Conservation (phyloP, 2,888 invertebrate species). For the Lutraria lutraria region DNA sequence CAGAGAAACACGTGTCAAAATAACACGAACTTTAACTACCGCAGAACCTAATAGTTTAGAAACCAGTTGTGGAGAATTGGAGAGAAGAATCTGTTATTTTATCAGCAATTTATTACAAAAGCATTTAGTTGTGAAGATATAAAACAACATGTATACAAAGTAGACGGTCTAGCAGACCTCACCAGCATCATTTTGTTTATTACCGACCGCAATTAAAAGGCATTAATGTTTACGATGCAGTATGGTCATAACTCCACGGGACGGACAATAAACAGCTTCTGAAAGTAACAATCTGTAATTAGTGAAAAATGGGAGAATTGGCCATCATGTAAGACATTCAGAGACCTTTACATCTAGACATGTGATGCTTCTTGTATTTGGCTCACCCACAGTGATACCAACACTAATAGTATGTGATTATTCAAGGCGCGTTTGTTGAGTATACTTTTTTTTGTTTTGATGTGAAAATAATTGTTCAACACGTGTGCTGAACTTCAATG, state of each 20-base stretch:
- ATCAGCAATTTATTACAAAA: conserved; percentile 9
- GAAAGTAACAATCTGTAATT: conserved; percentile 10
- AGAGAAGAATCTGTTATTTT: neutral
- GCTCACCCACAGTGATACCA: neutral
- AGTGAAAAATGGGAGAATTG: neutral
- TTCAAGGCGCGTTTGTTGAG: neutral
- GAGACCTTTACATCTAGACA: neutral
- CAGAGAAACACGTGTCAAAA: neutral
- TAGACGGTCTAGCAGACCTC: neutral
- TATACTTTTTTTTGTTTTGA: neutral
- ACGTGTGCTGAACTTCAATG: neutral
- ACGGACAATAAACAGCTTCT: conserved; percentile 11
- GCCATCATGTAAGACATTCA: neutral
- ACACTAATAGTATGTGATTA: neutral
- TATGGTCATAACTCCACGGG: neutral
- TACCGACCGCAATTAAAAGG: conserved; percentile 20
- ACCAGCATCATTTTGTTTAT: conserved; percentile 3
- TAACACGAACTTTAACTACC: neutral
- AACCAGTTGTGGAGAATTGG: neutral
- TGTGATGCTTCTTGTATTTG: neutral
- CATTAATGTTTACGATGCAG: conserved; percentile 1
- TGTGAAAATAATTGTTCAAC: neutral
- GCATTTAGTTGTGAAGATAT: neutral
- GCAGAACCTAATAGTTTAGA: neutral
- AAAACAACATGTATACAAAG: neutral